These are phyloP conservation scores for Lophura nycthemera DNA, from an alignment of 2,113 vertebrate genomes.

Conservation along the genomic window DNA sequence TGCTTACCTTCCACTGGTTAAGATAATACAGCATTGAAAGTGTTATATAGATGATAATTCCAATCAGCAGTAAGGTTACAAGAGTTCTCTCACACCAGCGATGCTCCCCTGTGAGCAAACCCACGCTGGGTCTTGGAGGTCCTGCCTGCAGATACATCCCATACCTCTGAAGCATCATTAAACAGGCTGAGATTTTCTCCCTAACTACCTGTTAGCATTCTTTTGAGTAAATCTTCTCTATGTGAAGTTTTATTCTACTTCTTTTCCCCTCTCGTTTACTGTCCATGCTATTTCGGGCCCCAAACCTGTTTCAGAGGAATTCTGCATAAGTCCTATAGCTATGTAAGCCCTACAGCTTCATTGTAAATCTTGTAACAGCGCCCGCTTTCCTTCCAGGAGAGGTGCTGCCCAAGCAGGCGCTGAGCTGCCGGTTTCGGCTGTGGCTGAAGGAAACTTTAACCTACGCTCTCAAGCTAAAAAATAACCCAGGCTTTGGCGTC, in stretches of 20 bases:
- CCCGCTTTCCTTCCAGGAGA: neutral
- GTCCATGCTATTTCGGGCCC: neutral
- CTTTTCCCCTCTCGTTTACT: neutral
- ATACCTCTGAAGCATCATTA: neutral
- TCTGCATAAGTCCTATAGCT: neutral
- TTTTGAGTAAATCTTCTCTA: neutral
- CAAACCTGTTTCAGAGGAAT: neutral
- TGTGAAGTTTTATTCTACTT: neutral
- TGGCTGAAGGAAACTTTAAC: neutral
- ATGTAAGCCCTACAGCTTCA: neutral
- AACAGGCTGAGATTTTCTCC: neutral
- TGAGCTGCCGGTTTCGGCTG: neutral
- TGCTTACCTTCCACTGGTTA: neutral
- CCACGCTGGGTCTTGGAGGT: neutral
- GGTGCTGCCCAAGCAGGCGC: neutral
- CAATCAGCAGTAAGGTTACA: neutral
- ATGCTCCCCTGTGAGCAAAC: neutral
- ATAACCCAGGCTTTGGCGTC: neutral
- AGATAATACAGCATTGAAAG: neutral
- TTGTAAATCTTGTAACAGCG: neutral
- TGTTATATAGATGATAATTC: neutral
- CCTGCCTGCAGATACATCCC: neutral
- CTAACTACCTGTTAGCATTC: neutral
- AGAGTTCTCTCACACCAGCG: neutral
- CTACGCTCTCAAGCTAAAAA: rapidly evolving